A percentile compares a stretch with the other conserved stretches of the same genome.
Evolutionary conservation across 2,888 invertebrate genomes (phyloP).

Genomic region (Acutogordius australiensis): DNA sequence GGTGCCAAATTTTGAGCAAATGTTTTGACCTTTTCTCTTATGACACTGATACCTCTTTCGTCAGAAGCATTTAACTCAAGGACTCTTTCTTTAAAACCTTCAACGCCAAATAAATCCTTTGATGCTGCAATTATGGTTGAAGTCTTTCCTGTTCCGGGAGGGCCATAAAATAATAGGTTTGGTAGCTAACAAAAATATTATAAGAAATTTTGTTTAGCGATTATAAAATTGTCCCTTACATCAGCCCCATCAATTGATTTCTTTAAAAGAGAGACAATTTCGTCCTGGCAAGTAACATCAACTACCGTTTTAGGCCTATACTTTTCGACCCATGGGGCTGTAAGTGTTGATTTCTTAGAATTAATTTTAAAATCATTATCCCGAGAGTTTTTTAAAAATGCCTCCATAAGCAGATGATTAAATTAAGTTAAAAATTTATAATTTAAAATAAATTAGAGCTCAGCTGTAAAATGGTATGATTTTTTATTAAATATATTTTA

Average conservation of each 20-base stretch:
- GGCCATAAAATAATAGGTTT: slow-evolving; percentile 81
- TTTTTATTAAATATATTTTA: background rate
- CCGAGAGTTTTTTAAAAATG: too few relatives aligned
- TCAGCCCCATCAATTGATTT: slow-evolving; percentile 64
- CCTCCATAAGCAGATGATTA: too few relatives aligned
- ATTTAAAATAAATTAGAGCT: too few relatives aligned
- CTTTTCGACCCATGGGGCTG: too few relatives aligned
- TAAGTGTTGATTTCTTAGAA: too few relatives aligned
- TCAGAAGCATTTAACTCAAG: slow-evolving; percentile 90
- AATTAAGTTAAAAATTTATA: too few relatives aligned
- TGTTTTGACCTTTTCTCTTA: slow-evolving; percentile 59
- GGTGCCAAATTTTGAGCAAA: slow-evolving; percentile 61
- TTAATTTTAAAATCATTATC: too few relatives aligned
- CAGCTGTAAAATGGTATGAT: too few relatives aligned
- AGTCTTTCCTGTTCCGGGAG: slow-evolving; percentile 72
- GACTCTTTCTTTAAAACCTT: slow-evolving; percentile 33
- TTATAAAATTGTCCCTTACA: slow-evolving; percentile 24
- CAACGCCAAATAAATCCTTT: slow-evolving; percentile 60
- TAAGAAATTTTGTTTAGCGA: background rate
- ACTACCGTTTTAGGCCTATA: slow-evolving; percentile 71
- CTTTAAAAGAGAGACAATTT: slow-evolving; percentile 65
- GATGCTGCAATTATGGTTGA: slow-evolving; percentile 85
- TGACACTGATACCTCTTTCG: slow-evolving; percentile 83
- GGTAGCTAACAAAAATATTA: slow-evolving; percentile 43
- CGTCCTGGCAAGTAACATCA: slow-evolving; percentile 79